A percentile compares a stretch with the other conserved stretches of the same genome.
Evolutionary conservation across 2,888 invertebrate genomes (phyloP).

Genomic region (Nysson spinosus): DNA sequence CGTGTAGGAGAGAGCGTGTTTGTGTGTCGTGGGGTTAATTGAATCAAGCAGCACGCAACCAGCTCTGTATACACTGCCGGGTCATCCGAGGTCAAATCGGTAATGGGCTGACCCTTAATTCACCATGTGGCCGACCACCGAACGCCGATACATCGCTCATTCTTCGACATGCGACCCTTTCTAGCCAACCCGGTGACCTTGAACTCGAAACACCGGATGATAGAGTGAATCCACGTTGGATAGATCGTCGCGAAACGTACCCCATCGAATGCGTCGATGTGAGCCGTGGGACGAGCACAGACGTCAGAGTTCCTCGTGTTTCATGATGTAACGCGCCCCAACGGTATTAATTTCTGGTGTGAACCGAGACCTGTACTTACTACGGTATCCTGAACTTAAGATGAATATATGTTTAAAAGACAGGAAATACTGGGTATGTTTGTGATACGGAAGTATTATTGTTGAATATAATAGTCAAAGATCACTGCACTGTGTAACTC

Average conservation of each 20-base stretch:
- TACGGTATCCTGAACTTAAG: too few species aligned
- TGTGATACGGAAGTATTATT: too few species aligned
- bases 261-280: slow-evolving; percentile 24
- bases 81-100: slow-evolving; percentile 74
- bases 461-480: too few species aligned
- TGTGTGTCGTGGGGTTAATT: slow-evolving; percentile 71
- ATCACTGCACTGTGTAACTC: too few species aligned
- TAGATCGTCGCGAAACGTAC: slow-evolving; percentile 46
- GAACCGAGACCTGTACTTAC: too few species aligned
- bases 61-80: slow-evolving; percentile 69
- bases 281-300: too few species aligned
- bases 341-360: too few species aligned
- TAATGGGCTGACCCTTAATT: slow-evolving; percentile 73
- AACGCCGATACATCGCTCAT: slow-evolving; percentile 64
- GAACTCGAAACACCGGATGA: slow-evolving; percentile 53
- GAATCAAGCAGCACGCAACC: slow-evolving; percentile 74
- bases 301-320: too few species aligned
- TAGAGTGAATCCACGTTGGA: slow-evolving; percentile 49
- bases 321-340: too few species aligned
- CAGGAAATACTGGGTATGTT: too few species aligned
- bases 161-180: slow-evolving; percentile 62
- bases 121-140: slow-evolving; percentile 62
- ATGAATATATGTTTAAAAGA: too few species aligned
- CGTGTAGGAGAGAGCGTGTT: slow-evolving; percentile 32
- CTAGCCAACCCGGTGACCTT: slow-evolving; percentile 45